Evolutionary conservation across 2,113 vertebrate genomes (phyloP).

Genomic region (Elachura formosa): DNA sequence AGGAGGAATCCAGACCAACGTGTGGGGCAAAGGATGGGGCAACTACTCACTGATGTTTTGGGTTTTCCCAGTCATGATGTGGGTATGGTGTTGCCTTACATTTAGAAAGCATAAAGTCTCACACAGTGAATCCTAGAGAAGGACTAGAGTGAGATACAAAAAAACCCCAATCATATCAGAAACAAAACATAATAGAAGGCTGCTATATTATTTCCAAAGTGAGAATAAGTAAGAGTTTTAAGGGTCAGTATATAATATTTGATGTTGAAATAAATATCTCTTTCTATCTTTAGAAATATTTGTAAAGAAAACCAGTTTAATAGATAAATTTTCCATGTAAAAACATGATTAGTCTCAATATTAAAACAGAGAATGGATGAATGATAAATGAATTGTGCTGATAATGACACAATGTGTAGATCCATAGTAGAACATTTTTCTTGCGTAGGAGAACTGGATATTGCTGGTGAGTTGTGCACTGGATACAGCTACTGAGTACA

Average conservation of each 20-base stretch:
- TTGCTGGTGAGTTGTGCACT: neutral
- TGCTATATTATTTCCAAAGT: neutral
- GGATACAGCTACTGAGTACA: neutral
- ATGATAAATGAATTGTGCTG: neutral
- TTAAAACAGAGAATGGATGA: neutral
- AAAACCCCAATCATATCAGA: neutral
- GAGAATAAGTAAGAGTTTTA: neutral
- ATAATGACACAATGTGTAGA: neutral
- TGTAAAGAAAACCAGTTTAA: neutral
- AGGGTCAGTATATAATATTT: neutral
- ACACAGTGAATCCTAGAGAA: neutral
- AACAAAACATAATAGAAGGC: neutral
- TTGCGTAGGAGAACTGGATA: neutral
- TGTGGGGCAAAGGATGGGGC: neutral
- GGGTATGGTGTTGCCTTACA: neutral
- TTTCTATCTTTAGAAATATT: neutral
- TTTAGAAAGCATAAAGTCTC: neutral
- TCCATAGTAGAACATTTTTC: neutral
- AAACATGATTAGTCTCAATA: neutral
- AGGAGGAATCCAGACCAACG: neutral
- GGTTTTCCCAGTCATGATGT: neutral
- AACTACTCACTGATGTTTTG: neutral
- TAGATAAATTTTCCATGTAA: neutral
- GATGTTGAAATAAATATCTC: neutral
- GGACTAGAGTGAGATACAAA: neutral